Conservation (phyloP, 2,113 vertebrate species). For the Setophaga petechia region DNA sequence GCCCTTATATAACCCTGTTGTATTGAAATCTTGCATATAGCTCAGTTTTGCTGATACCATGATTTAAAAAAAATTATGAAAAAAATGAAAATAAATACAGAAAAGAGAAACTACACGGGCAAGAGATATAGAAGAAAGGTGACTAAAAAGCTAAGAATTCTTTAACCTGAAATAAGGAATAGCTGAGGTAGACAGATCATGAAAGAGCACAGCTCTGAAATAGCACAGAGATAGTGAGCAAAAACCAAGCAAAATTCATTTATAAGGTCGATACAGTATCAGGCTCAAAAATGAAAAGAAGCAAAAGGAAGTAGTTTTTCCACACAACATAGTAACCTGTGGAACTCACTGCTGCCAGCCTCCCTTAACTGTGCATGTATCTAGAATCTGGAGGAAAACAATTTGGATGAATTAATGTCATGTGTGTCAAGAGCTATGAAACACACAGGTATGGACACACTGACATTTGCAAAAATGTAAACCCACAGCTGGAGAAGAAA, state of each 20-base stretch:
- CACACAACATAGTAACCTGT: background rate
- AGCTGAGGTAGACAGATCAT: background rate
- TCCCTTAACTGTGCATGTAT: background rate
- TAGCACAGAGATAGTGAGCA: rapidly evolving
- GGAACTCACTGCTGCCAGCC: background rate
- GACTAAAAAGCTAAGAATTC: background rate
- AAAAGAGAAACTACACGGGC: background rate
- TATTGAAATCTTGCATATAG: background rate
- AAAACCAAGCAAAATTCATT: background rate
- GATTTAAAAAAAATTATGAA: background rate
- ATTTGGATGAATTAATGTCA: background rate
- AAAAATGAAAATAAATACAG: background rate
- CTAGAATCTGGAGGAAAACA: background rate
- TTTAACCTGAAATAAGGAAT: background rate
- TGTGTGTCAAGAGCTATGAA: background rate
- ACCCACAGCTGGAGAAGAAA: background rate
- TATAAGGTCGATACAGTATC: background rate
- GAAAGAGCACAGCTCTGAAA: background rate
- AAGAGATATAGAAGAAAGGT: background rate
- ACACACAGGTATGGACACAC: background rate
- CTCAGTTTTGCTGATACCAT: background rate
- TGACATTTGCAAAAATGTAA: background rate
- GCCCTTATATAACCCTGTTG: background rate
- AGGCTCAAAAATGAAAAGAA: background rate
- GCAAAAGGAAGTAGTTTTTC: background rate